Base-by-base conservation (phyloP, 2,888 invertebrate species). In the Epinotia brunnichana region DNA sequence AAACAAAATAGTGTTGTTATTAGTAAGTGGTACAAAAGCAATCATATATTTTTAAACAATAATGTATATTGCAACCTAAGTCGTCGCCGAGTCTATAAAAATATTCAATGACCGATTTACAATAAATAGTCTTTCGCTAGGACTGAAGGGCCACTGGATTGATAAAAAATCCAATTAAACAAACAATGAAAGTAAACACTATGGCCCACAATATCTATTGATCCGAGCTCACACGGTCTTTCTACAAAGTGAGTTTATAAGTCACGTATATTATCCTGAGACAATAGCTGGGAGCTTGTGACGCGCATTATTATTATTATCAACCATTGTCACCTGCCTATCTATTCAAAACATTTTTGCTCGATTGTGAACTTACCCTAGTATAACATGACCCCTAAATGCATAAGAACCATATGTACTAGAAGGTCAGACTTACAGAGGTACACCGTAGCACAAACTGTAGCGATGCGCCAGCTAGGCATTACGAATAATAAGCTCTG, bases 131-230 rank as follows among this genome's bases (percentile, higher is more conserved):
- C n/a, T 48, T 48, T n/a, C n/a, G 48, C 13, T 41, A 41, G 13
- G 2, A 13, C 13, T 13, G 13, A 41, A 41, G 13, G 15, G 7
- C 2, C n/a, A 48, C 15, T 4, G 48, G 48, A n/a, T 15, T 48
- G n/a, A 48, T n/a, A 63, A 35, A 63, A 63, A 53, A 63, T 4
- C 51, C 29, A 35, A 35, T 63, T 51, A 63, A 51, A 15, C 7
- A 44, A 53, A 63, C 63, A 63, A 63, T 60, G 51, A 44, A 69
- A 60, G 59, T 53, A 53, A 51, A 60, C 35, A 69, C 39, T 35
- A 68, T 48, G 11, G 60, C 60, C 51, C n/a, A 69, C 69, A 61
- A 69, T 69, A 53, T 61, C 60, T 51, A 69, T 69, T 69, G 69
- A 61, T 61, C 41, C n/a, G 35, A 15, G 51, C 41, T 69, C 53